A percentile compares a stretch with the other conserved stretches of the same genome.
Conservation (phyloP, 1,140 invertebrate species). For the Acromyrmex charruanus region DNA sequence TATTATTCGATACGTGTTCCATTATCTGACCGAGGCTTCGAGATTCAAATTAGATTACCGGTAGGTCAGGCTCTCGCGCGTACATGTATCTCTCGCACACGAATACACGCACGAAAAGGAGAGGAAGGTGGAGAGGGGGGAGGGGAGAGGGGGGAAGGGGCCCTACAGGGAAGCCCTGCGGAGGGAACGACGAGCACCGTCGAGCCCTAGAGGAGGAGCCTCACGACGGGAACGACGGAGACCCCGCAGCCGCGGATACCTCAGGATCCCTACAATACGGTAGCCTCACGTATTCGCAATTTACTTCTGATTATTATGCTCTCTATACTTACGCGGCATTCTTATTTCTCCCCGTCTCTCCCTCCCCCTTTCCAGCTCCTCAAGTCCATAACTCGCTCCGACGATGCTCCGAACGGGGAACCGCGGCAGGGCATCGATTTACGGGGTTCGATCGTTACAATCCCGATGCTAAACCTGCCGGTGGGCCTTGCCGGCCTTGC, state of each 20-base stretch:
- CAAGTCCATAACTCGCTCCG: slow-evolving; percentile 2
- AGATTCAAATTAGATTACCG: slow-evolving; percentile 86
- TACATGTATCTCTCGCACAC: slow-evolving; percentile 45
- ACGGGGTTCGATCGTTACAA: slow-evolving; percentile 59
- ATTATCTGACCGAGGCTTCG: slow-evolving; percentile 78
- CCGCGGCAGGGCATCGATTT: slow-evolving; percentile 70
- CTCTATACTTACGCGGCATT: slow-evolving; percentile 83
- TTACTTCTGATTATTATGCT: slow-evolving; percentile 86
- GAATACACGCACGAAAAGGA: not conserved
- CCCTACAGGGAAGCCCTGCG: not conserved
- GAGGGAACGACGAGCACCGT: slow-evolving; percentile 25
- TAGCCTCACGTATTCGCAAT: slow-evolving; percentile 87
- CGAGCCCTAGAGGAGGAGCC: not conserved
- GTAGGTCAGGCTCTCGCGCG: slow-evolving; percentile 64
- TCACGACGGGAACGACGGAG: slow-evolving; percentile 34
- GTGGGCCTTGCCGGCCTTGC: not conserved
- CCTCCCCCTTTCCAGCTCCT: slow-evolving; percentile 25
- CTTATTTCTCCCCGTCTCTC: slow-evolving; percentile 73
- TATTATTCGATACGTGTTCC: slow-evolving; percentile 86
- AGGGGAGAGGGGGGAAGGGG: not conserved
- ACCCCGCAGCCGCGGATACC: slow-evolving; percentile 30
- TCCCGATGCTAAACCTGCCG: not conserved
- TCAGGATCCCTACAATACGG: slow-evolving; percentile 80
- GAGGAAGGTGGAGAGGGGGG: too few species aligned
- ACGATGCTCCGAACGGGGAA: slow-evolving; percentile 46